phyloP scores from a whole-genome alignment of 2,888 invertebrate species.

The Apotomis turbidana region DNA sequence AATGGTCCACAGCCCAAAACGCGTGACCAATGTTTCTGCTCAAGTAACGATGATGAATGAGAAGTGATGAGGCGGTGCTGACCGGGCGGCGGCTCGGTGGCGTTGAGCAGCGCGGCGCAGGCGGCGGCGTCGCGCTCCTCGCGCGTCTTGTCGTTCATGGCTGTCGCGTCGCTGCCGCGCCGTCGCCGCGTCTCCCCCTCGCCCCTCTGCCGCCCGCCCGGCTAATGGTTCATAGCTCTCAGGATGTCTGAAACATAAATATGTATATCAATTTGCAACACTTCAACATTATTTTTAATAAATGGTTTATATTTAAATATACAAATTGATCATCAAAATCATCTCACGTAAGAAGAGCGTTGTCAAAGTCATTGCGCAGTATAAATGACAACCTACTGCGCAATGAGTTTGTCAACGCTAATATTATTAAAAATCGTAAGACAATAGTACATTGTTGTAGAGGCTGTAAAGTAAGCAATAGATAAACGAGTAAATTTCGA shows the following conservation, averaged over 20 bases:
- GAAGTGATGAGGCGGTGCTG: neutral
- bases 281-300: neutral
- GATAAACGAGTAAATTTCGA: too few relatives aligned
- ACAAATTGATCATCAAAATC: too few relatives aligned
- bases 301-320: neutral
- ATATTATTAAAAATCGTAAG: too few relatives aligned
- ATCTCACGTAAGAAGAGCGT: too few relatives aligned
- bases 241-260: constrained; percentile 9
- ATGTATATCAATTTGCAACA: neutral
- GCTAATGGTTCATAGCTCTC: constrained; percentile 12
- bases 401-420: too few relatives aligned
- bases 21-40: too few relatives aligned
- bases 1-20: too few relatives aligned
- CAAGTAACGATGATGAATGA: neutral
- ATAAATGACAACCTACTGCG: too few relatives aligned
- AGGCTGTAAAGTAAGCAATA: too few relatives aligned
- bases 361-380: too few relatives aligned
- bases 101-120: constrained; percentile 51
- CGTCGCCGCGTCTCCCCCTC: neutral
- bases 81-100: constrained; percentile 59
- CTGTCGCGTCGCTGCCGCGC: neutral
- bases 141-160: constrained; percentile 35
- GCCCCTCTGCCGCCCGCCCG: neutral
- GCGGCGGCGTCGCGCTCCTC: constrained; percentile 31
- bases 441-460: too few relatives aligned